These are phyloP conservation scores for Lasioglossum vierecki DNA, from an alignment of 2,888 invertebrate genomes.

Conservation along the genomic window DNA sequence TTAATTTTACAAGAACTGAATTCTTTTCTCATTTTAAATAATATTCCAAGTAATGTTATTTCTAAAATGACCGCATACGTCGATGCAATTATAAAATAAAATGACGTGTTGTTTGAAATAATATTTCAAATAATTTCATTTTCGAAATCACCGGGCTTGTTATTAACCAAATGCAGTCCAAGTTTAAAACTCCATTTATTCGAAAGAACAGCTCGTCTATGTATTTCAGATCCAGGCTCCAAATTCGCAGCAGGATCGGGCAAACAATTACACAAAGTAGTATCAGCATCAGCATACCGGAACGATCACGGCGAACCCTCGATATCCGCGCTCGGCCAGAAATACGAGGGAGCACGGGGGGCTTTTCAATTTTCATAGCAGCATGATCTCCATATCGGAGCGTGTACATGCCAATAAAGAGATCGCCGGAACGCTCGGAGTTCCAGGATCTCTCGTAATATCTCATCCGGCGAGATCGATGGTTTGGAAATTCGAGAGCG, in stretches of 20 bases:
- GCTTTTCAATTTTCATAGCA: conserved; percentile 13
- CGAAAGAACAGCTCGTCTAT: neutral
- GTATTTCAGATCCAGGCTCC: neutral
- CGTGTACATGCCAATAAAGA: conserved; percentile 19
- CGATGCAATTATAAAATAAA: neutral
- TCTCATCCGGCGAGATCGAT: conserved; percentile 29
- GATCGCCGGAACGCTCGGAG: conserved; percentile 1
- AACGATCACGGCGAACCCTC: neutral
- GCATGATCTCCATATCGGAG: conserved; percentile 1
- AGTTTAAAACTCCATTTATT: neutral
- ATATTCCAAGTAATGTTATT: too few species aligned
- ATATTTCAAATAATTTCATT: neutral
- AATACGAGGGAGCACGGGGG: neutral
- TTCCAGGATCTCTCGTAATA: conserved; percentile 16
- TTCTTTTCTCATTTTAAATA: neutral
- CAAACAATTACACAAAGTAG: neutral
- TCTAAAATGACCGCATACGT: too few species aligned
- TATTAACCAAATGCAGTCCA: neutral
- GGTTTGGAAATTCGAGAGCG: conserved; percentile 42
- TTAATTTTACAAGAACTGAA: neutral
- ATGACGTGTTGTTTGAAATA: neutral
- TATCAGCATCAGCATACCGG: neutral
- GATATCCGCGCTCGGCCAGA: neutral
- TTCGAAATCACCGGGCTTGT: neutral
- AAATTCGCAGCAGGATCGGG: neutral